phyloP scores from a whole-genome alignment of 2,797 vertebrate species.

The Rhabdophis nuchalis region DNA sequence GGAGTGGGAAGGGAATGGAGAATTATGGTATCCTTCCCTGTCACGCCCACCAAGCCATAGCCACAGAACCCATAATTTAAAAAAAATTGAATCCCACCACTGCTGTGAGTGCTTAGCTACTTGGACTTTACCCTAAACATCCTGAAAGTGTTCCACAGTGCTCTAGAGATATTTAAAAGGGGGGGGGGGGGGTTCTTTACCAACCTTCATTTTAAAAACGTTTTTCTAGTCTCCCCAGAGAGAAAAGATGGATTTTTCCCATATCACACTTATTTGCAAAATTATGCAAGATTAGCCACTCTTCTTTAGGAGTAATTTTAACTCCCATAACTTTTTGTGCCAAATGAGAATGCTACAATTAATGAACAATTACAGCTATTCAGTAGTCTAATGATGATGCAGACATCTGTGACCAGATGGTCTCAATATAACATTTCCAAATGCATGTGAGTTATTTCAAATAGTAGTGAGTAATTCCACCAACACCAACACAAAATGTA shows the following conservation, averaged over 20 bases:
- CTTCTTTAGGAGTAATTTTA: neutral
- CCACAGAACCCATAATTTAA: too few species aligned
- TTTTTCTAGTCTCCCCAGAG: neutral
- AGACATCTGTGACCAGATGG: neutral
- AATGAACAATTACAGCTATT: neutral
- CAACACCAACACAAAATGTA: neutral
- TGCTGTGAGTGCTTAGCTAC: too few species aligned
- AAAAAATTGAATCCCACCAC: too few species aligned
- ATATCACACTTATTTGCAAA: neutral
- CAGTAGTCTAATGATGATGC: neutral
- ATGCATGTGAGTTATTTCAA: neutral
- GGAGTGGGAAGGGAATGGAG: too few species aligned
- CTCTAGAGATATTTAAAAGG: neutral
- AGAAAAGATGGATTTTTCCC: neutral
- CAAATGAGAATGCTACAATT: neutral
- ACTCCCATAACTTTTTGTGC: neutral
- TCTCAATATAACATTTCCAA: neutral
- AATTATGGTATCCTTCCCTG: too few species aligned
- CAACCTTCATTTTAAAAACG: neutral
- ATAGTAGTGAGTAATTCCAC: neutral
- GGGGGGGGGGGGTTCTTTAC: neutral
- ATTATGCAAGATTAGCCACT: neutral
- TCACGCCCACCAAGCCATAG: too few species aligned
- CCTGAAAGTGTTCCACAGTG: neutral
- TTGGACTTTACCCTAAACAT: neutral